These are phyloP conservation scores for Chionoecetes opilio DNA, from an alignment of 1,140 invertebrate genomes.

Conservation along the genomic window DNA sequence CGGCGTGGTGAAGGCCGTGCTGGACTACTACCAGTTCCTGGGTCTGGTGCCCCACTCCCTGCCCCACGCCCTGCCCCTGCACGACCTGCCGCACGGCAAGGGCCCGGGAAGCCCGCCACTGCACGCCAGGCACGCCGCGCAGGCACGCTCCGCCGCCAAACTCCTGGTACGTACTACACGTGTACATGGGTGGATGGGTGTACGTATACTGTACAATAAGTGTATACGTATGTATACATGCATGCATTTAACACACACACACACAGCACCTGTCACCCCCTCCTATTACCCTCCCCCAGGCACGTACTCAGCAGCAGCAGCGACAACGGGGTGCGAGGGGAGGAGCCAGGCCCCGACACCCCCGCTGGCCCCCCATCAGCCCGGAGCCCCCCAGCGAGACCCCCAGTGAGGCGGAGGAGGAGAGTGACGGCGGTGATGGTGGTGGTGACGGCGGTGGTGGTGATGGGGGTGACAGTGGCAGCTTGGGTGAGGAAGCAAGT, in stretches of 20 bases:
- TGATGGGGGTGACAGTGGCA: constrained; percentile 19
- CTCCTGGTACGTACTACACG: neutral
- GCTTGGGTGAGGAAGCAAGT: constrained; percentile 50
- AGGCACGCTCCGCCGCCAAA: neutral
- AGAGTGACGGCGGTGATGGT: neutral
- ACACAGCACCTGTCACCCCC: too few relatives aligned
- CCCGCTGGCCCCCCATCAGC: too few relatives aligned
- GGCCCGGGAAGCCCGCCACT: constrained; percentile 66
- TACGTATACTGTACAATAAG: too few relatives aligned
- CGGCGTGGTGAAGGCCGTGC: constrained; percentile 54
- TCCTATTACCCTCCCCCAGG: too few relatives aligned
- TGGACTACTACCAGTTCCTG: constrained; percentile 75
- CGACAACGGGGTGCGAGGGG: neutral
- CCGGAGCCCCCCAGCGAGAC: neutral
- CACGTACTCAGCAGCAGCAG: neutral
- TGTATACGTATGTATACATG: neutral
- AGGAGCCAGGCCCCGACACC: neutral
- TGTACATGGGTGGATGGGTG: constrained; percentile 19
- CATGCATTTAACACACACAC: neutral
- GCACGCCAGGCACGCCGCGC: constrained; percentile 40
- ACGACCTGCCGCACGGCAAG: constrained; percentile 66
- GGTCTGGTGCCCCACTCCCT: constrained; percentile 63
- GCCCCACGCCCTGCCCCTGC: constrained; percentile 65
- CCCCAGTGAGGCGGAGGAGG: neutral
- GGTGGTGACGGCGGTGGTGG: neutral